Evolutionary conservation across 2,797 vertebrate genomes (phyloP), one percentile per base, ranked within the genome.

Genomic region (Alfaro cultratus): DNA sequence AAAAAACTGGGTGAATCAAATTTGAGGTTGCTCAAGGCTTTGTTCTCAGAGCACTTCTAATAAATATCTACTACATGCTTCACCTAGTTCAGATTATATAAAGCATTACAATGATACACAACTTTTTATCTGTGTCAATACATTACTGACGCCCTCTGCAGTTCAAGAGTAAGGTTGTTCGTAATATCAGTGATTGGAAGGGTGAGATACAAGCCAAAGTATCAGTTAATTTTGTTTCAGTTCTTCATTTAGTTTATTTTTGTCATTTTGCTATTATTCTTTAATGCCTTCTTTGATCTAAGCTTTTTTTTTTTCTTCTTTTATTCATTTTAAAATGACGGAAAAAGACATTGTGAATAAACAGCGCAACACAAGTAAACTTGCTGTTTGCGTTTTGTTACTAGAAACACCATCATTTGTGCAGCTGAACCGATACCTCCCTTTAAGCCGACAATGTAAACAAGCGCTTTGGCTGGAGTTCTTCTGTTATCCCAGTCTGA

Each of bases 401-500:
- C 76, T 67, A 76, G 36, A 83, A 77, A 75, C 73, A 78, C 74
- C 9, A 11, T 36, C 39, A 68, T 29, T 73, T 26, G 79, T 75
- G 34, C 12, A 23, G 29, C 46, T 46, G 60, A 53, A 73, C 26
- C 15, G 55, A 60, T 72, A 80, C 85, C 86, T 76, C 73, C 73
- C 75, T 67, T 85, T 80, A 88, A 90, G 88, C 85, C 67, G 87
- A 90, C 83, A 80, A 68, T 82, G 85, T 87, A 90, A 93, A 93
- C 86, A 88, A 64, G 77, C 83, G 91, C 87, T 92, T 89, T 84
- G 43, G 77, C 43, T 77, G 76, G 82, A 84, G 84, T 62, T 75
- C 31, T 77, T 90, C 87, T 89, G 77, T 82, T 75, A 90, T 90
- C 85, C 75, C 67, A 79, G 82, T 82, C 84, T 88, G 85, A 84